phyloP scores from a whole-genome alignment of 2,888 invertebrate genomes.

The Epinotia nisella region DNA sequence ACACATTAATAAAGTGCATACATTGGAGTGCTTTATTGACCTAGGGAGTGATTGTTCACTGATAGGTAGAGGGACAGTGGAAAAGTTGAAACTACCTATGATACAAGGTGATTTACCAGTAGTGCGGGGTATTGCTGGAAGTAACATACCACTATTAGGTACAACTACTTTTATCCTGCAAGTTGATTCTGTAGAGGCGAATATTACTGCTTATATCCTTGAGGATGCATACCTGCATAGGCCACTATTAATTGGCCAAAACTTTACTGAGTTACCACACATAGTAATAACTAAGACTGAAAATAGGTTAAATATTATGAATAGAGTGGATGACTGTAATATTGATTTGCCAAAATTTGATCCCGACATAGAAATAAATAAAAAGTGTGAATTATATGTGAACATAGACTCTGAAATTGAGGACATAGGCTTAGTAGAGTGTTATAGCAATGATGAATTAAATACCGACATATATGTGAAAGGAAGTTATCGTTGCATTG shows the following conservation, averaged over 20 bases:
- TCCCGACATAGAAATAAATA: not conserved
- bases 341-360: not conserved
- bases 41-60: conserved; percentile 33
- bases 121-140: not conserved
- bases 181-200: conserved; percentile 11
- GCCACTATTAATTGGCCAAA: not conserved
- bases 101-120: not conserved
- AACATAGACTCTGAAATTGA: conserved; percentile 5
- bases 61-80: not conserved
- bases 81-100: conserved; percentile 1
- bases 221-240: conserved; percentile 9
- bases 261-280: conserved; percentile 21
- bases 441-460: not conserved
- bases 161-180: not conserved
- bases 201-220: conserved; percentile 5
- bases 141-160: not conserved
- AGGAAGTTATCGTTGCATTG: conserved; percentile 16
- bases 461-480: conserved; percentile 16
- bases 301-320: conserved; percentile 15
- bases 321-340: not conserved
- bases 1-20: conserved; percentile 14
- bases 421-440: not conserved
- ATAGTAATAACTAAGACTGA: conserved; percentile 29
- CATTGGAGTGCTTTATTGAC: conserved; percentile 25
- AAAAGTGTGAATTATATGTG: conserved; percentile 14